Conservation (phyloP, 2,888 invertebrate genomes). For the Calameuta idolon region DNA sequence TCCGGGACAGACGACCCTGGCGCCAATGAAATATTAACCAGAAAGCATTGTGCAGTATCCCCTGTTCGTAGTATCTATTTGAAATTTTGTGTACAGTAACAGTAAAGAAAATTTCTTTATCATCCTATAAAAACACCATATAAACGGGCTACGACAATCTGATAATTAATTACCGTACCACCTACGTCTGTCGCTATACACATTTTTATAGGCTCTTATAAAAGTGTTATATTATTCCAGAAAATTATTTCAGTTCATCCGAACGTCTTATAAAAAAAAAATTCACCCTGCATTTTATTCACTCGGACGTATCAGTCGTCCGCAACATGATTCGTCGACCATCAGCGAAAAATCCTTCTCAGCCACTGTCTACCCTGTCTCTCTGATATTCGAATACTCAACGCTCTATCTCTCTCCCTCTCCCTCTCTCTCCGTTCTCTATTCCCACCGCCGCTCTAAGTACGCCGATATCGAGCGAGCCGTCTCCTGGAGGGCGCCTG, state of each 20-base stretch:
- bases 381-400: not conserved
- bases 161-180: not conserved
- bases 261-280: not conserved
- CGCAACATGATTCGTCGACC: not conserved
- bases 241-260: not conserved
- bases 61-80: not conserved
- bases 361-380: not conserved
- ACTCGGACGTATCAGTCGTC: not conserved
- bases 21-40: not conserved
- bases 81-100: not conserved
- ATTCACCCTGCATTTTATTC: not conserved
- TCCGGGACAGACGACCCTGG: not conserved
- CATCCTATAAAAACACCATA: not conserved
- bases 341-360: not conserved
- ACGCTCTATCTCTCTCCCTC: slow-evolving; percentile 13
- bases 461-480: slow-evolving; percentile 38
- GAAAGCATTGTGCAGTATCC: not conserved
- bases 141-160: not conserved
- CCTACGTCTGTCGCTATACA: not conserved
- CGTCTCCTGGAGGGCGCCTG: slow-evolving; percentile 32
- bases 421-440: slow-evolving; percentile 14
- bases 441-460: slow-evolving; percentile 8
- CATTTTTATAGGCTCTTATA: not conserved
- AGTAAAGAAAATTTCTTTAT: not conserved
- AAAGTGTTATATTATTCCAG: not conserved